Percentiles rank a stretch among this genome's conserved stretches.
Conservation (phyloP, 1,140 invertebrate species). For the Spodoptera frugiperda region DNA sequence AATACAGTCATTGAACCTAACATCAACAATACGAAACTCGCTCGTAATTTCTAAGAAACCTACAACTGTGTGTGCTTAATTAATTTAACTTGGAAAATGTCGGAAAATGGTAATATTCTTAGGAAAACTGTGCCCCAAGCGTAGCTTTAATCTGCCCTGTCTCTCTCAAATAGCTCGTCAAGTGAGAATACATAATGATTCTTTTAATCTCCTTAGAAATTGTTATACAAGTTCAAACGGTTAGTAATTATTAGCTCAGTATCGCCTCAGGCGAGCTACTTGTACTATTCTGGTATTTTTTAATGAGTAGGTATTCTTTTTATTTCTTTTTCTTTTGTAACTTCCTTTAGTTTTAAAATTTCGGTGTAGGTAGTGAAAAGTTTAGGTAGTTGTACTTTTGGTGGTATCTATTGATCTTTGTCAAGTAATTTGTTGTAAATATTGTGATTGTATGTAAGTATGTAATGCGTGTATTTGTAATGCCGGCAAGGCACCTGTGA, state of each 20-base stretch:
- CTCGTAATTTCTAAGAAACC: background rate
- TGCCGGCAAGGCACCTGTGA: too few species aligned
- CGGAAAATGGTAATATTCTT: slow-evolving; percentile 44
- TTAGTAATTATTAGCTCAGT: slow-evolving; percentile 54
- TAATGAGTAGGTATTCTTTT: slow-evolving; percentile 45
- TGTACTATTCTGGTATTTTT: slow-evolving; percentile 25
- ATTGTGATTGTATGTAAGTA: too few species aligned
- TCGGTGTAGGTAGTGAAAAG: background rate
- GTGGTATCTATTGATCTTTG: background rate
- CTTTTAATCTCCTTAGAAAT: slow-evolving; percentile 80
- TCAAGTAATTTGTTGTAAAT: too few species aligned
- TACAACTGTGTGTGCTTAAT: slow-evolving; percentile 48
- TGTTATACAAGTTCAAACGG: slow-evolving; percentile 75
- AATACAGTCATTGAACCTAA: background rate
- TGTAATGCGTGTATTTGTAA: too few species aligned
- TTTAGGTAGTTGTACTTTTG: background rate
- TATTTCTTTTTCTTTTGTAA: slow-evolving; percentile 8
- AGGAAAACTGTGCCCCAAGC: slow-evolving; percentile 56
- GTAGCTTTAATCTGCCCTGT: slow-evolving; percentile 77
- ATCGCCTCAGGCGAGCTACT: slow-evolving; percentile 19
- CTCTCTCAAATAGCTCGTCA: slow-evolving; percentile 63
- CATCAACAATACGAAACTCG: background rate
- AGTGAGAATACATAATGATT: slow-evolving; percentile 81
- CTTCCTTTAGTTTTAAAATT: background rate
- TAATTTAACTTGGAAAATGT: slow-evolving; percentile 56